Evolutionary conservation across 1,140 invertebrate genomes (phyloP), one percentile per base, ranked within the genome.

Genomic region (Nilaparvata lugens): DNA sequence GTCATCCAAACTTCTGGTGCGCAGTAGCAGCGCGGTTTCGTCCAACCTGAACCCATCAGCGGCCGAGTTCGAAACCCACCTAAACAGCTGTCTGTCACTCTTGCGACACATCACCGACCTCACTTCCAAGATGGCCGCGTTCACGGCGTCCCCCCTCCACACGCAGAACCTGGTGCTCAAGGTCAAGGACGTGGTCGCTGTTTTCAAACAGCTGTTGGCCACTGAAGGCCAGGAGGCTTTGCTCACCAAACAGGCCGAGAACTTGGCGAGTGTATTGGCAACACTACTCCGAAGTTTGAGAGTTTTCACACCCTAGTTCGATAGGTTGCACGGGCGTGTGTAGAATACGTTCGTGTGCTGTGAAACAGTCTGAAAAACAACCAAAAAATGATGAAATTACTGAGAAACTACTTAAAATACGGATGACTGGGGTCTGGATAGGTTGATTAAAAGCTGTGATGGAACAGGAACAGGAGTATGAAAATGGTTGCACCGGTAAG

Each of bases 1-100:
- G 0, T 85, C 89, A 24, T 91, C 89, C 7, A 90, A 93, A 65
- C 75, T 86, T 40, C 77, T 95, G 62, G 90, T 94, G 13, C 87
- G 89, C 51, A 68, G 68, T 43, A 66, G 65, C 60, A 70, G 63
- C 31, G 53, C 42, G 11, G 60, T 52, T 35, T 58, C 58, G 28
- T 62, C 59, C 23, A 42, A 58, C 4, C 55, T 48, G 4, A 62
- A 59, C 56, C 69, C 73, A 16, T 78, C 78, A 3, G 77, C 77
- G 62, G 75, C 85, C 18, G 73, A 81, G 52, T 73, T 81, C 24
- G 75, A 80, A 4, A 76, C 81, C 23, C 85, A 87, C 62, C 73
- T 91, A 2, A 81, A 83, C 0, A 80, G 83, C 59, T 90, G 88
- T 67, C 73, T 90, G 40, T 79, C 81, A 1, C 81, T 87, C 45